Evolutionary conservation across 2,888 invertebrate genomes (phyloP), one percentile per base, ranked within the genome.

Genomic region (Melanostoma scalare): DNA sequence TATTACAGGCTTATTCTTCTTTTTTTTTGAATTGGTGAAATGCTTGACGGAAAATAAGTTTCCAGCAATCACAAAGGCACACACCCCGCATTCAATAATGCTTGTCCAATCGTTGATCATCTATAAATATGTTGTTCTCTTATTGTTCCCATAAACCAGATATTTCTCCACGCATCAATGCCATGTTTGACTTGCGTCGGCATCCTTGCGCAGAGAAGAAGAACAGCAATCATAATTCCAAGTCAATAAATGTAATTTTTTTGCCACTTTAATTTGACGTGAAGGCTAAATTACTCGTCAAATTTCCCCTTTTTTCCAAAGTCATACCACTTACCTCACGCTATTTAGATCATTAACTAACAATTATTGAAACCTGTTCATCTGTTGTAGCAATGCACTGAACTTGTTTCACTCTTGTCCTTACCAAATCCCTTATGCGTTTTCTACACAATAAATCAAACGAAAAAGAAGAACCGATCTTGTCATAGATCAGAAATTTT

Each of bases 401-500:
- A 79, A 79, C 82, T 82, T 73, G 73, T 65, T 69, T 65, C 46
- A 8, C 44, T 10, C 40, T 35, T 55, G 52, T 76, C 42, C 44
- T 20, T 67, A 50, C 48, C 5, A 20, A 20, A 20, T 20, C 48
- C 60, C 48, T 40, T 53, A 10, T 36, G 6, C 30, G 30, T 9
- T 44, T 61, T 4, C 40, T 33, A 10, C 50, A 50, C 6, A 31
- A 50, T 10, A 38, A 33, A 10, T 10, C 35, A 40, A 10, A 38
- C 31, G 46, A 63, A 33, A 61, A 48, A 53, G 30, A 63, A 33
- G 8, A 71, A 71, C 35, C 50, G 60, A 79, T 84, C 78, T 74
- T 69, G 78, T 78, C 84, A 78, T 78, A 78, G 74, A 84, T 84
- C 84, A 84, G 79, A 84, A 71, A 79, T 75, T 78, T 84, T 84